Evolutionary conservation across 1,140 invertebrate species (phyloP), one percentile per base, ranked within the genome.

Genomic region (Psilanteris sp.): DNA sequence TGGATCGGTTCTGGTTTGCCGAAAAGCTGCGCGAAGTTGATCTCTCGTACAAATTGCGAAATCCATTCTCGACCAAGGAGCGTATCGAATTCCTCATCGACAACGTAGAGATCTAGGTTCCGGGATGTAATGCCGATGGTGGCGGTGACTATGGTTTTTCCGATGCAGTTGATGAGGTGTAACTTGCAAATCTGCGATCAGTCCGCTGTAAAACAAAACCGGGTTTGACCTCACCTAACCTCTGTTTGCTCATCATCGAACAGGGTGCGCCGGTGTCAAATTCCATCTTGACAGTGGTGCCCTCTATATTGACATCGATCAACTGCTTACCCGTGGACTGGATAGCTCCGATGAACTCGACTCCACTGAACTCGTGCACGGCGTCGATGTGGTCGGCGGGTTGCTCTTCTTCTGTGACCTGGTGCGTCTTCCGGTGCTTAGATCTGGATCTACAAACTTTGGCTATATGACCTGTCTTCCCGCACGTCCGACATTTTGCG

Each of bases 381-480:
- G 3, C 24, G 7, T 43, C 37, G 26, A 64, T 59, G 14, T 8
- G 8, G 0, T 50, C 24, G 2, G 20, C 31, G 26, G 54, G 18
- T 36, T 20, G 11, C 13, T 39, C 34, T 5, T 0, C 16, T 9
- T 52, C 46, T 9, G 37, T 10, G 0, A 43, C 5, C n/a, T n/a
- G n/a, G n/a, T n/a, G n/a, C n/a, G n/a, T n/a, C n/a, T n/a, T n/a
- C n/a, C n/a, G n/a, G 13, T 59, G 36, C 18, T 44, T 10, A 7
- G 27, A 22, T 13, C 15, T 55, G 0, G 48, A 41, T 26, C 48
- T 37, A 16, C 50, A 54, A 0, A 52, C 48, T 5, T 10, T 52
- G 10, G 18, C 11, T 10, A 55, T 55, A 15, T 72, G 55, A 6
- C 67, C 67, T 43, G 48, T 67, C 8, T 50, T 73, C 0, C 16